Evolutionary conservation across 2,113 vertebrate genomes (phyloP), one percentile per base, ranked within the genome.

Genomic region (Lophotis ruficrista): DNA sequence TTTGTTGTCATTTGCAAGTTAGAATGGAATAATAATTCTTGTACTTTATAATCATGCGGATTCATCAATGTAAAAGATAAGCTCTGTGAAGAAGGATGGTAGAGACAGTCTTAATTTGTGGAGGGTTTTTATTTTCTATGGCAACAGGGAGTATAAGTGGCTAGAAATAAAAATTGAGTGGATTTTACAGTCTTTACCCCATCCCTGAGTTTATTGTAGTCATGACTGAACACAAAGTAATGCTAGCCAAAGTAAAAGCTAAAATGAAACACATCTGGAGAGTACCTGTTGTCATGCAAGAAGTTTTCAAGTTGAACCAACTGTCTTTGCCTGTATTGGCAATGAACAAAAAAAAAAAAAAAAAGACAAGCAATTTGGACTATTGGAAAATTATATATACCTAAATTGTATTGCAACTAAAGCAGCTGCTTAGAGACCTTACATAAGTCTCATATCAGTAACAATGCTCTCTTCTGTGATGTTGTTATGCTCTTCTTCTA

Each of bases 351-450:
- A 81, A 76, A 35, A 87, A 81, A 76, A 35, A 41, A 41, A 41
- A 43, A 43, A 22, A 75, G 53, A 56, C 7, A 68, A 86, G 31
- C 50, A 62, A 37, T 22, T 48, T 53, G 9, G 30, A 31, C 78
- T 76, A 10, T 53, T 93, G 38, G 14, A 81, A 51, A 87, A 91
- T 82, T 94, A 58, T 0, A 0, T 84, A 38, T 75, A 50, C 19
- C 27, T 80, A 76, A 92, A 75, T 65, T 79, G 31, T 57, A 43
- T 31, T 79, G 68, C 35, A 64, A 37, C 93, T 60, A 68, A 77
- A 84, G 60, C 35, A 88, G 43, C 61, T 93, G 38, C 64, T 96
- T 28, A 70, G 83, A 92, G 91, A 54, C n/a, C 18, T 94, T 90
- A 14, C 7, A 1, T n/a, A 82, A 70, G 61, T 87, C 91, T 91